Percentiles rank a stretch among this genome's conserved stretches.
Conservation (phyloP, 30 jellyfish, hydroid and myxozoan genomes). For the Aurelia aurita region DNA sequence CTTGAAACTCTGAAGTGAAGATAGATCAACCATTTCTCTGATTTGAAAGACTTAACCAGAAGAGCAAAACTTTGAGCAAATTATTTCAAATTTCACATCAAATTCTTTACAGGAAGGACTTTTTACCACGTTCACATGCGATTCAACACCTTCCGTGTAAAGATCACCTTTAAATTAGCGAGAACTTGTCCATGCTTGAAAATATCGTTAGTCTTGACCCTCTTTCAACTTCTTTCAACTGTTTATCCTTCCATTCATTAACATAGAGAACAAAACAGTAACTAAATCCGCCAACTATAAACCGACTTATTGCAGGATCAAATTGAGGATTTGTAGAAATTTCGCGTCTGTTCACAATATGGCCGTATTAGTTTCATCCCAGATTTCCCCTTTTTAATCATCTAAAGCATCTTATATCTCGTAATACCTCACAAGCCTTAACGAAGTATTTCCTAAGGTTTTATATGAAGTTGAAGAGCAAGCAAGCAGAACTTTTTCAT, state of each 20-base stretch:
- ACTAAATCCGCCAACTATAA: neutral
- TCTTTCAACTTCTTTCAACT: no score
- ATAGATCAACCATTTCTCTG: no score
- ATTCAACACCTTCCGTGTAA: neutral
- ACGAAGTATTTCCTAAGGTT: no score
- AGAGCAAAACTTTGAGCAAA: no score
- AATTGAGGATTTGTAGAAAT: neutral
- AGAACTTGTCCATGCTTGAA: conserved; percentile 48
- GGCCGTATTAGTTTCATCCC: neutral
- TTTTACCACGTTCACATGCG: neutral
- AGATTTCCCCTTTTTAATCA: neutral
- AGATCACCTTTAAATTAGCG: neutral
- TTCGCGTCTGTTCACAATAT: conserved; percentile 33
- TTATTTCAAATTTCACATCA: no score
- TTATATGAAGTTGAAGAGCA: no score
- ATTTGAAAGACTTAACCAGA: no score
- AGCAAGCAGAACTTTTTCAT: no score
- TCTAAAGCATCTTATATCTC: no score
- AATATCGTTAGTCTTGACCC: neutral
- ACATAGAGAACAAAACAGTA: neutral
- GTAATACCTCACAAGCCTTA: no score
- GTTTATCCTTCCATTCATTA: neutral
- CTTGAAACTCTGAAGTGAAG: no score
- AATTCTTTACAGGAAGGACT: no score
- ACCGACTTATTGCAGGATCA: neutral